phyloP scores from a whole-genome alignment of 2,113 vertebrate species.

The Acinonyx jubatus region DNA sequence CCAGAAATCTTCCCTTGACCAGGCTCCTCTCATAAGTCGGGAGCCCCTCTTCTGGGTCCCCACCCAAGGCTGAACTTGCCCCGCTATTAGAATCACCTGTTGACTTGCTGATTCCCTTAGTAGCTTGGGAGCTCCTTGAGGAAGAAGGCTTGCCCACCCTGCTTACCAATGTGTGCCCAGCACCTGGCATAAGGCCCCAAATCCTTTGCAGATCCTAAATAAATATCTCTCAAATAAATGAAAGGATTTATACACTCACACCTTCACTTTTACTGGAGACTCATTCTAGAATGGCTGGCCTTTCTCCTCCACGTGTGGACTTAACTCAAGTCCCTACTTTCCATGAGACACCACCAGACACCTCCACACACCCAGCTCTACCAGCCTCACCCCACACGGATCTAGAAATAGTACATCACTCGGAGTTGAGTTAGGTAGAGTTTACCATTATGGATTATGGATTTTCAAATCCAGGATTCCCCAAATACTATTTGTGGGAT shows the following conservation, averaged over 20 bases:
- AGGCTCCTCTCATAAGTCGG: too few species aligned
- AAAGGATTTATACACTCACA: not conserved
- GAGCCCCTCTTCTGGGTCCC: not conserved
- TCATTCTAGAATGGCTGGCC: not conserved
- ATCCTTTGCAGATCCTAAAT: not conserved
- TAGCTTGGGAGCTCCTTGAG: not conserved
- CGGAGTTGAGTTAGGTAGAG: not conserved
- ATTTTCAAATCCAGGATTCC: not conserved
- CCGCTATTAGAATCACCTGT: not conserved
- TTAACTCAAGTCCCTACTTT: not conserved
- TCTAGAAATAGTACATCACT: not conserved
- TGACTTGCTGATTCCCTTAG: not conserved
- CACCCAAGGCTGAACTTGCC: not conserved
- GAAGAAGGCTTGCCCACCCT: not conserved
- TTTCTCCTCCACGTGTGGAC: not conserved
- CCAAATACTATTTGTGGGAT: not conserved
- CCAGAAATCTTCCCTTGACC: not conserved
- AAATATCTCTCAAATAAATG: not conserved
- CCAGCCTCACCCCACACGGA: too few species aligned
- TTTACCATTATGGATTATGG: not conserved
- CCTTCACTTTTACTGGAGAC: not conserved
- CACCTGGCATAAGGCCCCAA: accelerated
- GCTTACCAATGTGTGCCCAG: not conserved
- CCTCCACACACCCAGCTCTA: not conserved
- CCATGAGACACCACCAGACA: not conserved